phyloP scores from a whole-genome alignment of 2,113 vertebrate species.

The Zapus hudsonius region DNA sequence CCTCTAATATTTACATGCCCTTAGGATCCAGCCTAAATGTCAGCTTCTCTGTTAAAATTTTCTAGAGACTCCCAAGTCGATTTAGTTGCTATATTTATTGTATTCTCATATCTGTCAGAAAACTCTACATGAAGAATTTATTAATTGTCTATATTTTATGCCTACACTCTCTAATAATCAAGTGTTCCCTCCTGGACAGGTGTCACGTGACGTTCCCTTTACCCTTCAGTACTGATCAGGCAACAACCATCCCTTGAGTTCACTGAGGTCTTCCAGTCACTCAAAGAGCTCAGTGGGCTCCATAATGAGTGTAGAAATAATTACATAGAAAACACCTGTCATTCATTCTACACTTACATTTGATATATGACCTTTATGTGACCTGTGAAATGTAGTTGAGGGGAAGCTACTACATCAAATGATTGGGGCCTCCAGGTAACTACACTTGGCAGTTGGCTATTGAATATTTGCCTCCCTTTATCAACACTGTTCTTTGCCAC shows the following conservation, averaged over 20 bases:
- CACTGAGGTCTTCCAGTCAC: neutral
- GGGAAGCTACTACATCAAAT: neutral
- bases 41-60: neutral
- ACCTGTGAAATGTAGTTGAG: neutral
- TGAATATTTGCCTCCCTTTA: neutral
- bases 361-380: neutral
- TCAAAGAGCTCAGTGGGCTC: neutral
- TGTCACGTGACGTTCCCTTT: neutral
- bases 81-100: neutral
- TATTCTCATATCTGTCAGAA: neutral
- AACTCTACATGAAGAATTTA: neutral
- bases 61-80: neutral
- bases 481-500: neutral
- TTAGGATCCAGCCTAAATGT: slow-evolving; percentile 30
- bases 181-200: neutral
- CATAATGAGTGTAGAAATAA: neutral
- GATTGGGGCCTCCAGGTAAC: neutral
- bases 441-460: neutral
- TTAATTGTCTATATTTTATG: neutral
- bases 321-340: neutral
- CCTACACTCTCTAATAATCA: neutral
- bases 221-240: neutral
- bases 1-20: slow-evolving; percentile 16
- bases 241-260: neutral
- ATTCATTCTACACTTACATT: neutral